Conservation (phyloP, 2,797 vertebrate genomes). For the Thaleichthys pacificus region DNA sequence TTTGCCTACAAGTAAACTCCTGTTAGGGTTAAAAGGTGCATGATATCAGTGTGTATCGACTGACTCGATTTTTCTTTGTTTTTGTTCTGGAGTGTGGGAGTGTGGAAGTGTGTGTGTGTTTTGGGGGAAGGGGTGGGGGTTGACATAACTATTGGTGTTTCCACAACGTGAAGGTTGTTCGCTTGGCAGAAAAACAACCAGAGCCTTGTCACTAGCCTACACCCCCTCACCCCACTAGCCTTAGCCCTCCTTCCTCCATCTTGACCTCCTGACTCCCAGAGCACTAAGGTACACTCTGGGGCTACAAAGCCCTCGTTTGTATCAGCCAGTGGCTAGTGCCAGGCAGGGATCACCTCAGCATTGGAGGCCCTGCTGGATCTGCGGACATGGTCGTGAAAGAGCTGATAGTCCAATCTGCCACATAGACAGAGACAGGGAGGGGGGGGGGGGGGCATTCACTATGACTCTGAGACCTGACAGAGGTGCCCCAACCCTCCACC, state of each 20-base stretch:
- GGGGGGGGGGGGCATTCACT: conserved; percentile 30
- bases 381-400: conserved; percentile 34
- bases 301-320: conserved; percentile 76
- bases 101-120: conserved; percentile 33
- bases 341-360: conserved; percentile 37
- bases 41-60: not conserved
- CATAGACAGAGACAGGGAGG: not conserved
- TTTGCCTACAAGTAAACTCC: not conserved
- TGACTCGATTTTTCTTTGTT: not conserved
- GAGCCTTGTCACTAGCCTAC: conserved; percentile 60
- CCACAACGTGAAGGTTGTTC: conserved; percentile 67
- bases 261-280: conserved; percentile 71
- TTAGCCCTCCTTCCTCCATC: conserved; percentile 56
- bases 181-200: conserved; percentile 64
- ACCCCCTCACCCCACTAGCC: conserved; percentile 9
- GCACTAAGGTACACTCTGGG: conserved; percentile 59
- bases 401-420: conserved; percentile 36
- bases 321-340: conserved; percentile 38
- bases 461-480: conserved; percentile 26
- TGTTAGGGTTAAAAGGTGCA: not conserved
- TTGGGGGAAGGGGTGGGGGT: conserved; percentile 35
- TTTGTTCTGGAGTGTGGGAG: not conserved
- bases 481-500: conserved; percentile 1
- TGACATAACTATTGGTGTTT: conserved; percentile 28
- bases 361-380: conserved; percentile 38